phyloP scores from a whole-genome alignment of 2,888 invertebrate genomes.

The Steromphala cineraria region DNA sequence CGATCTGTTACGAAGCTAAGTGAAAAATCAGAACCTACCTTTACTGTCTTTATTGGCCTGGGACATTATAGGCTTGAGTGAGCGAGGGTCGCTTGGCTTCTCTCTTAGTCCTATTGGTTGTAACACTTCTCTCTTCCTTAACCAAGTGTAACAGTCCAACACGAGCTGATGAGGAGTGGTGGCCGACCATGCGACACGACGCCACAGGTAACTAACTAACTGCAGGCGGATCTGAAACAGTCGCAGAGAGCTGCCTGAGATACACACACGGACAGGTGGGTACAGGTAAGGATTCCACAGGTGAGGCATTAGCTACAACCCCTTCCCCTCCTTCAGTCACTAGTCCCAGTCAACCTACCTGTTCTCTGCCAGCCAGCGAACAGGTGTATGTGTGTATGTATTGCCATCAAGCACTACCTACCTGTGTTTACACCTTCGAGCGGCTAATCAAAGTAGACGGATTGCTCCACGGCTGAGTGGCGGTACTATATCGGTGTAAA shows the following conservation, averaged over 20 bases:
- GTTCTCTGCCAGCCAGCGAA: too few relatives aligned
- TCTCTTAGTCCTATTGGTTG: conserved; percentile 14
- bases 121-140: conserved; percentile 11
- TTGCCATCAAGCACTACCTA: not conserved
- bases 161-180: not conserved
- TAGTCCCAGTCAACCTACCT: too few relatives aligned
- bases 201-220: not conserved
- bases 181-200: not conserved
- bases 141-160: conserved; percentile 16
- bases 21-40: conserved; percentile 14
- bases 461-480: conserved; percentile 2
- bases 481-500: not conserved
- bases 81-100: conserved; percentile 7
- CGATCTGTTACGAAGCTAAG: conserved; percentile 14
- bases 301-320: too few relatives aligned
- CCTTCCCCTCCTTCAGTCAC: too few relatives aligned
- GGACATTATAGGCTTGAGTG: conserved; percentile 20
- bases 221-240: not conserved
- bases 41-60: conserved; percentile 12
- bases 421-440: conserved; percentile 10
- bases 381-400: too few relatives aligned
- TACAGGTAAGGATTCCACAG: not conserved
- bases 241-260: not conserved
- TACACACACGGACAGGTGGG: not conserved
- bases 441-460: not conserved